phyloP scores from a whole-genome alignment of 2,113 vertebrate genomes.

The Motacilla alba region DNA sequence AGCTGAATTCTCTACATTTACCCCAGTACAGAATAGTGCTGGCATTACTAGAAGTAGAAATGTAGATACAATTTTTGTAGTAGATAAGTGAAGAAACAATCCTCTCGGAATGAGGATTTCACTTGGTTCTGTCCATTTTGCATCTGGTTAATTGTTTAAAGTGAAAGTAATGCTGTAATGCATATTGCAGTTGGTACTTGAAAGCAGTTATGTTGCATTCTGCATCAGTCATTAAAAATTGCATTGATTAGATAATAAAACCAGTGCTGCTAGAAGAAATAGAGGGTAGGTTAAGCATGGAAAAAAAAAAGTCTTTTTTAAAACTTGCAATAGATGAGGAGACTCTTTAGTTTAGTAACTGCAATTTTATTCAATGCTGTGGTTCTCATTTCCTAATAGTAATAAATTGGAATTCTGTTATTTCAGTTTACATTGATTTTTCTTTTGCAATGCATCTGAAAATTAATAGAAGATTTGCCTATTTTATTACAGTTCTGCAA shows the following conservation, averaged over 20 bases:
- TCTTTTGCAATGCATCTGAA: not conserved
- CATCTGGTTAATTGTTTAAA: not conserved
- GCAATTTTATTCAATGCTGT: not conserved
- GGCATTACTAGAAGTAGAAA: not conserved
- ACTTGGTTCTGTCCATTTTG: not conserved
- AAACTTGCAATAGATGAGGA: not conserved
- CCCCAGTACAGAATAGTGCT: not conserved
- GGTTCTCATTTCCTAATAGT: not conserved
- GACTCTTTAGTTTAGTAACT: not conserved
- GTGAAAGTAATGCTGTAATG: not conserved
- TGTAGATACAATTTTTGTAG: not conserved
- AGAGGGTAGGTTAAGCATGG: not conserved
- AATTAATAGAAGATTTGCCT: not conserved
- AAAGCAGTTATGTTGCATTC: not conserved
- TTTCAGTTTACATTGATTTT: slow-evolving; percentile 12
- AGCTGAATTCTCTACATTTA: not conserved
- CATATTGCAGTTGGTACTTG: not conserved
- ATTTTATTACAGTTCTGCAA: not conserved
- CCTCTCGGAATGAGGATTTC: not conserved
- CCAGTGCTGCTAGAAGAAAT: not conserved
- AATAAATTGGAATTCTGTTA: not conserved
- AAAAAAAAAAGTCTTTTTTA: not conserved
- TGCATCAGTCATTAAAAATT: not conserved
- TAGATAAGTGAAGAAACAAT: not conserved
- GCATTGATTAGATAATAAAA: not conserved